phyloP scores from a whole-genome alignment of 1,140 invertebrate species.

The Cotesia typhae region DNA sequence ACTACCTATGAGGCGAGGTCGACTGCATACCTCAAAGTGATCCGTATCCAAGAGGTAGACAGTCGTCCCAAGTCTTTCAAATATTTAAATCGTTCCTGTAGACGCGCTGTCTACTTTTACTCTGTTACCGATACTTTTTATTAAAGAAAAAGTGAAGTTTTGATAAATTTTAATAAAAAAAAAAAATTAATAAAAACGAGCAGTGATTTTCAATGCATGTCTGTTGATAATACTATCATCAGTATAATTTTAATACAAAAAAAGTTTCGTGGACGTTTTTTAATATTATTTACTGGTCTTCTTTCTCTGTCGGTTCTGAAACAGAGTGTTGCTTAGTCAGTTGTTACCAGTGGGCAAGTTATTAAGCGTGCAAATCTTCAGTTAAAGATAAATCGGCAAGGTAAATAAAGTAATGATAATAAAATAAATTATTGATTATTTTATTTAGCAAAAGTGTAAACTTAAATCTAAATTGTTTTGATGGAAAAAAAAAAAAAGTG shows the following conservation, averaged over 20 bases:
- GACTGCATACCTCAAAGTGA: slow-evolving; percentile 60
- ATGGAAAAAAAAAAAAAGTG: too few species aligned
- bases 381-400: background rate
- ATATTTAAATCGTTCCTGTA: slow-evolving; percentile 37
- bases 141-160: too few species aligned
- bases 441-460: background rate
- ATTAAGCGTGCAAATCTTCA: background rate
- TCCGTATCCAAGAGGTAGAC: slow-evolving; percentile 53
- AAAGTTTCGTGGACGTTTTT: background rate
- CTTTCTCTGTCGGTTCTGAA: slow-evolving; percentile 5
- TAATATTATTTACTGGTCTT: background rate
- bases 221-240: background rate
- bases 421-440: background rate
- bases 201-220: too few species aligned
- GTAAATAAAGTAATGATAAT: background rate
- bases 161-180: too few species aligned
- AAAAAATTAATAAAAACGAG: too few species aligned
- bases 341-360: slow-evolving; percentile 3
- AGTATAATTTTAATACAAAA: background rate
- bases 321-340: slow-evolving; percentile 13
- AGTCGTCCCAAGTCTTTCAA: slow-evolving; percentile 46
- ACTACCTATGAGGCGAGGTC: slow-evolving; percentile 64
- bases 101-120: background rate
- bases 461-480: too few species aligned
- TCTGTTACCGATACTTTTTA: background rate